Conservation (phyloP, 1,140 invertebrate species). For the Drosophila sturtevanti region DNA sequence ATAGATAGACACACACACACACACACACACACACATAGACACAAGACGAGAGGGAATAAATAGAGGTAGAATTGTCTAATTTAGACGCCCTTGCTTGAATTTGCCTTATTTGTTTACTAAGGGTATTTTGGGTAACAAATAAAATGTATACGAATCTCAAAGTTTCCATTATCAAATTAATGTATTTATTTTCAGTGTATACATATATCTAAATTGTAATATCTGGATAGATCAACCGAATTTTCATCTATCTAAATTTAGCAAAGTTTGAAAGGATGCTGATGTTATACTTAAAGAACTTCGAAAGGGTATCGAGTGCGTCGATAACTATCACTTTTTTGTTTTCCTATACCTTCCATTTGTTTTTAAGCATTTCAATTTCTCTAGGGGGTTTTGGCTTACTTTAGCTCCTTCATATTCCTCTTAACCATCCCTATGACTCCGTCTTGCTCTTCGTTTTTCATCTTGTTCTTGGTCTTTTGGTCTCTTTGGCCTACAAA, state of each 20-base stretch:
- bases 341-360: conserved; percentile 50
- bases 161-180: too few species aligned
- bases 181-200: too few species aligned
- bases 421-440: not conserved
- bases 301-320: not conserved
- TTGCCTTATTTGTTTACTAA: not conserved
- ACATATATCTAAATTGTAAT: too few species aligned
- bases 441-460: not conserved
- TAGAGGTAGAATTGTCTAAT: conserved; percentile 53
- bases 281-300: too few species aligned
- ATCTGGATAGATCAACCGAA: too few species aligned
- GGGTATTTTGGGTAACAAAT: too few species aligned
- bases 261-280: too few species aligned
- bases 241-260: too few species aligned
- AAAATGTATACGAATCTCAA: too few species aligned
- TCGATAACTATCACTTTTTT: conserved; percentile 13
- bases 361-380: conserved; percentile 77
- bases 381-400: conserved; percentile 57
- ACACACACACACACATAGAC: not conserved
- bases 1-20: conserved; percentile 13
- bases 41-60: not conserved
- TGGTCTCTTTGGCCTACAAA: conserved; percentile 36
- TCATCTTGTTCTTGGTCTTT: conserved; percentile 10
- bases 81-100: conserved; percentile 52
- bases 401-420: not conserved